A percentile compares a stretch with the other conserved stretches of the same genome.
Conservation (phyloP, 2,797 vertebrate species). For the Macropus fuliginosus region DNA sequence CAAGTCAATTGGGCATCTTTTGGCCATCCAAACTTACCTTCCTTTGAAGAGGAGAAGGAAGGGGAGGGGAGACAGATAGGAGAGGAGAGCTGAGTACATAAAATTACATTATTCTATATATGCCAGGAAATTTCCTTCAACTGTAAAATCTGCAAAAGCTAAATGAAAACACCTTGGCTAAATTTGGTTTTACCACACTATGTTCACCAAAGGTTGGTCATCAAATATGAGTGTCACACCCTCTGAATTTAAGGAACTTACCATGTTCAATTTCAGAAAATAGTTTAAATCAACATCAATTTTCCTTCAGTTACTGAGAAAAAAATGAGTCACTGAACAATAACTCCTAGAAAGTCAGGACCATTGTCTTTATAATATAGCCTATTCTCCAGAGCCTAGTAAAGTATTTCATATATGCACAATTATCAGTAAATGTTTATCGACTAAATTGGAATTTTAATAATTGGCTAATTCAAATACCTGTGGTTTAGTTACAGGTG, state of each 20-base stretch:
- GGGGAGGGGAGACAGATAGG: too few relatives aligned
- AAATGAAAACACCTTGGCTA: background rate
- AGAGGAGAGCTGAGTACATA: background rate
- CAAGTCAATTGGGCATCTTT: too few relatives aligned
- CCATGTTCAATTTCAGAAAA: background rate
- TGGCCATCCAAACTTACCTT: too few relatives aligned
- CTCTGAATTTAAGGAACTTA: background rate
- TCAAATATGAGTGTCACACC: background rate
- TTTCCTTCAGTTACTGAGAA: background rate
- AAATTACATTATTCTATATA: background rate
- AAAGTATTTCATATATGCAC: background rate
- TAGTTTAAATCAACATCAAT: background rate
- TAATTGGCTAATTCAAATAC: background rate
- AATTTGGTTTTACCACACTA: background rate
- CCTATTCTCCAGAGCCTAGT: background rate
- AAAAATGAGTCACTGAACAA: background rate
- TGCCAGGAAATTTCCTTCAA: background rate
- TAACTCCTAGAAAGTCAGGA: background rate
- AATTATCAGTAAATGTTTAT: background rate
- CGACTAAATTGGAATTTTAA: background rate
- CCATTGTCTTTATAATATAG: background rate
- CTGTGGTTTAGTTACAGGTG: background rate
- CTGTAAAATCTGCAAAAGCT: background rate
- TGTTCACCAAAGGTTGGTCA: background rate
- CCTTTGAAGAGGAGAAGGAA: too few relatives aligned